Base-by-base conservation (phyloP, 1,140 invertebrate species). In the Pteromalus puparum region DNA sequence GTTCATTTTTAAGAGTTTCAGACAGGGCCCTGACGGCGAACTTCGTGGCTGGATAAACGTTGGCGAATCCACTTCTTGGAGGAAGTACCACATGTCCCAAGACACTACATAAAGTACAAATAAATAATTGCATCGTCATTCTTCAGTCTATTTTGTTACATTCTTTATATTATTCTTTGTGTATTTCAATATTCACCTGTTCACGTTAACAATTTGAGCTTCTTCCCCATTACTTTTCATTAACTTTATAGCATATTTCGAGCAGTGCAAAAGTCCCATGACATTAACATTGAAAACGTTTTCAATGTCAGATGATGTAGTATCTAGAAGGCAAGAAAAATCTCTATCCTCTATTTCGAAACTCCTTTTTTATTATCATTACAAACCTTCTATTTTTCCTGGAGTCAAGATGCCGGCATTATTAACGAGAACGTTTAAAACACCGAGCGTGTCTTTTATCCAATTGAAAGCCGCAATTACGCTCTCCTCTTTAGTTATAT, bases 201-300 rank as follows among this genome's bases (percentile, higher is more conserved):
- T 95, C 53, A 96, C 93, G 82, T 95, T 94, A 74, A 96, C 94
- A 82, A 96, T 94, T 86, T 96, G 95, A 1, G 96, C 96, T 87
- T 95, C 93, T 9, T 95, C 91, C 24, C 91, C 88, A 26, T 93
- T 91, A 82, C 93, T 92, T 81, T 91, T 92, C 95, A 96, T 96
- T 2, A 94, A 91, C 81, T 93, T 92, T 1, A 96, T 90, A 7
- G 94, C 93, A 82, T 95, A 92, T 67, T 93, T 91, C 2, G 94
- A 94, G 83, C 94, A 95, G 48, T 95, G 91, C 46, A 92, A 89
- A 2, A 95, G 88, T 0, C 92, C 95, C 68, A 95, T 85, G 0
- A 96, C 93, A 89, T 96, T 96, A 0, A 90, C 90, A 28, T 92
- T 89, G n/a, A 88, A 78, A 9, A 84, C 34, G 61, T 76, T n/a